Evolutionary conservation across 2,797 vertebrate species (phyloP).

Genomic region (Tokudaia tokunoshimensis): DNA sequence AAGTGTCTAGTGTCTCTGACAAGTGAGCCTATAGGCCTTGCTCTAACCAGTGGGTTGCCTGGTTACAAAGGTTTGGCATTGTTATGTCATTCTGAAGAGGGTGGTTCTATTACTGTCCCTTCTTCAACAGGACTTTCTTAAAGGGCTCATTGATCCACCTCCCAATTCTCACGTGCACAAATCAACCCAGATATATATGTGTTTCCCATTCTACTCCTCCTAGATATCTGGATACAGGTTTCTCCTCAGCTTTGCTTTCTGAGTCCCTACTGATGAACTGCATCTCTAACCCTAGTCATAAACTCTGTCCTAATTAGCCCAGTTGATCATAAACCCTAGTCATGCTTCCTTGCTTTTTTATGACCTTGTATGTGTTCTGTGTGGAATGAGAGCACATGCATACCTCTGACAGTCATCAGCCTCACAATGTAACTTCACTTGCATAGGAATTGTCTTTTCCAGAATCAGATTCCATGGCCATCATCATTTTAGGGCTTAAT

Average conservation of each 20-base stretch:
- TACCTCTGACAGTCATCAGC: background rate
- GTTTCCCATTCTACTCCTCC: no score
- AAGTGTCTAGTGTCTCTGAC: no score
- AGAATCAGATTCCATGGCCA: no score
- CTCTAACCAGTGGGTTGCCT: background rate
- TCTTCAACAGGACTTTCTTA: background rate
- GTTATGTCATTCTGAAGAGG: background rate
- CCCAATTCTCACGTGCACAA: accelerated
- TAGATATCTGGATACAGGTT: accelerated
- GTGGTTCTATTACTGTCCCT: no score
- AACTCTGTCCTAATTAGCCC: background rate
- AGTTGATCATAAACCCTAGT: no score
- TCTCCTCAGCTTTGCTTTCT: accelerated
- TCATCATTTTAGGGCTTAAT: no score
- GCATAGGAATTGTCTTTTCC: background rate
- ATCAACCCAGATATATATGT: background rate
- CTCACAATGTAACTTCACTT: background rate
- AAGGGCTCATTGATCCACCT: accelerated
- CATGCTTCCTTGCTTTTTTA: background rate
- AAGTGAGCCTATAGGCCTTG: no score
- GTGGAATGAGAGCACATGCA: no score
- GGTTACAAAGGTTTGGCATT: background rate
- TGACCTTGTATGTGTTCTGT: background rate
- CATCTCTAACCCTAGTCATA: background rate
- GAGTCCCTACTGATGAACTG: background rate